Evolutionary conservation across 1,140 invertebrate species (phyloP).

Genomic region (Pentalonia nigronervosa): DNA sequence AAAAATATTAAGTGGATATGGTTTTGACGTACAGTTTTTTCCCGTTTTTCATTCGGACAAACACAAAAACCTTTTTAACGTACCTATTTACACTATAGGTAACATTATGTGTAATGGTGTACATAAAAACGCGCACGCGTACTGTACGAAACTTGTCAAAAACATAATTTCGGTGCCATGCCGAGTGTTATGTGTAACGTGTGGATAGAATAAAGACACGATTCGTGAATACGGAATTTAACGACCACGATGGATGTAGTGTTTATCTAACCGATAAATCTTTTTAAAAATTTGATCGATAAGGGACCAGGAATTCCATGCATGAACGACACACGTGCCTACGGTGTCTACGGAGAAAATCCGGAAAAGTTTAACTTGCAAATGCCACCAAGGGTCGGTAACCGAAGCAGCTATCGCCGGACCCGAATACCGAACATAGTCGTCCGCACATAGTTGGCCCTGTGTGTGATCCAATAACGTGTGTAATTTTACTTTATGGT

Average conservation of each 20-base stretch:
- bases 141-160: neutral
- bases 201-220: neutral
- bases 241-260: neutral
- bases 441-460: neutral
- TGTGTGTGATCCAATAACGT: neutral
- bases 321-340: neutral
- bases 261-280: neutral
- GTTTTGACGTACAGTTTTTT: neutral
- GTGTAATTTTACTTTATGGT: neutral
- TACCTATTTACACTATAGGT: neutral
- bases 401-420: neutral
- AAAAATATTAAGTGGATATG: neutral
- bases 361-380: slow-evolving; percentile 4
- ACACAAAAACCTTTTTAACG: neutral
- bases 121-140: neutral
- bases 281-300: neutral
- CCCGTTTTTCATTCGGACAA: neutral
- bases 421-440: neutral
- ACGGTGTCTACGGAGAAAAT: neutral
- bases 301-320: neutral
- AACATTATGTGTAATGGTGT: too few species aligned
- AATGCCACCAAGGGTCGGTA: neutral
- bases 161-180: neutral
- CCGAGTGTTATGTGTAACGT: neutral
- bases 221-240: neutral